Evolutionary conservation across 2,797 vertebrate species (phyloP).

Genomic region (Tamandua tetradactyla): DNA sequence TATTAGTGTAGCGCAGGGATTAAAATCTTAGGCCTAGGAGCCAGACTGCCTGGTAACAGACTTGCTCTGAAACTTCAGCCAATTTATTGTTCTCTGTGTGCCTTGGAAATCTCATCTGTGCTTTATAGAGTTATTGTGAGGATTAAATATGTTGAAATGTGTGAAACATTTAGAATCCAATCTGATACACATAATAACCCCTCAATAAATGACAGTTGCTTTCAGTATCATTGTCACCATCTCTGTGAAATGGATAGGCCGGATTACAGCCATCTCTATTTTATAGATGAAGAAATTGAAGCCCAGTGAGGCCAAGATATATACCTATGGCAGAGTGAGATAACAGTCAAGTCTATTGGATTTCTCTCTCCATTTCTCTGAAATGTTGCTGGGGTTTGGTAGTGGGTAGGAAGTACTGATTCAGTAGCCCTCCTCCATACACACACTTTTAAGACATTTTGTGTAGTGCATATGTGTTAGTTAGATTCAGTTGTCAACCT

Average conservation of each 20-base stretch:
- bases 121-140: constrained; percentile 1
- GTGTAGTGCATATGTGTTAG: no score
- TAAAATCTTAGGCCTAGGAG: neutral
- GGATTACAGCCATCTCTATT: constrained; percentile 24
- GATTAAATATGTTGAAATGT: constrained; percentile 14
- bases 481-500: no score
- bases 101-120: constrained; percentile 5
- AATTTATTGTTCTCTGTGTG: constrained; percentile 49
- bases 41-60: neutral
- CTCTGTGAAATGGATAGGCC: neutral
- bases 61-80: neutral
- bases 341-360: neutral
- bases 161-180: constrained; percentile 48
- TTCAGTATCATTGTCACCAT: neutral
- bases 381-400: neutral
- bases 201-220: neutral
- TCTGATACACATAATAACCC: neutral
- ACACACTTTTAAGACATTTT: neutral
- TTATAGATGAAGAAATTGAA: constrained; percentile 41
- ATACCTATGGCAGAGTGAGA: neutral
- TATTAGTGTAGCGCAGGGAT: neutral
- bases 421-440: neutral
- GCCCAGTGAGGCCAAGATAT: neutral
- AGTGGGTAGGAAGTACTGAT: neutral
- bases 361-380: neutral